Evolutionary conservation across 2,113 vertebrate genomes (phyloP), one percentile per base, ranked within the genome.

Genomic region (Gallinago media): DNA sequence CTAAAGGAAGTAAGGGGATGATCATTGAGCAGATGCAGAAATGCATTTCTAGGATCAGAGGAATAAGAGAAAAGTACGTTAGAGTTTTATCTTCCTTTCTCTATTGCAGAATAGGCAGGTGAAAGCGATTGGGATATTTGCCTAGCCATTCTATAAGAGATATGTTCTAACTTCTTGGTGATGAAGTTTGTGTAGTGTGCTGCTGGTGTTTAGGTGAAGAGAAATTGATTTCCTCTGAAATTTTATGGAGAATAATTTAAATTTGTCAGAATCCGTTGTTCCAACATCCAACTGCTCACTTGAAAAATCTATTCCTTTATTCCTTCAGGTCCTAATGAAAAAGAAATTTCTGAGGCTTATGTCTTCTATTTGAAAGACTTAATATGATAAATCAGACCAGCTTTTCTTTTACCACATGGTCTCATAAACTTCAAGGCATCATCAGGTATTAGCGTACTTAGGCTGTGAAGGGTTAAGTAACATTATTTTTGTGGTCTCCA

Each of bases 391-490:
- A 70, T 73, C 40, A 40, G 70, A 26, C 18, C 15, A 76, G 32
- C 7, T 34, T 44, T 94, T 85, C 58, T 77, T 25, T 75, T 54
- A 23, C 31, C 8, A 12, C 38, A 8, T 4, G 4, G 44, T 75
- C 81, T 88, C 63, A 31, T 59, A 67, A 84, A 78, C 79, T 85
- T 79, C 46, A 74, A 85, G 83, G 32, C 63, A 36, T 67, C 7
- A 1, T 52, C 65, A 88, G 55, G 40, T 71, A 68, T 94, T 90
- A 47, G 31, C 58, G 29, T 56, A 70, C 42, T 55, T 47, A 62
- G 50, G 67, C 91, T 85, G 38, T 6, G 34, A 95, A 72, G 96
- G 88, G 89, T 97, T 97, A 97, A 97, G 59, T 63, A 77, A 55
- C 71, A 38, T 95, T 93, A 85, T 94, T 80, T 73, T 59, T 42